phyloP scores from a whole-genome alignment of 2,797 vertebrate species.

The Delichon dasypus region DNA sequence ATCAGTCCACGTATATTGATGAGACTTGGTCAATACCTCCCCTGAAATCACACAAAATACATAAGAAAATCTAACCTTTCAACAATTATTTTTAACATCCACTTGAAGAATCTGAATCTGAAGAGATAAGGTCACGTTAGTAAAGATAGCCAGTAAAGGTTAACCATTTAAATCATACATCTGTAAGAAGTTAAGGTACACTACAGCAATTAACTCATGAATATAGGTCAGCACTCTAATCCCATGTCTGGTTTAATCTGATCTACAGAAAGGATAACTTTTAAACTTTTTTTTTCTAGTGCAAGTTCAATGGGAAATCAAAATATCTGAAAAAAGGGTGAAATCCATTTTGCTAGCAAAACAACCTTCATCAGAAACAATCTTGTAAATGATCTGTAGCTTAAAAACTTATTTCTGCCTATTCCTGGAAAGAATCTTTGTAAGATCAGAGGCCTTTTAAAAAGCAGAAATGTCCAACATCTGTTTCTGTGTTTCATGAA shows the following conservation, averaged over 20 bases:
- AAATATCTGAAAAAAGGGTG: slow-evolving; percentile 39
- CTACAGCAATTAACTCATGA: slow-evolving; percentile 50
- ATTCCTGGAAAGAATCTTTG: slow-evolving; percentile 51
- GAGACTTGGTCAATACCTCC: not conserved
- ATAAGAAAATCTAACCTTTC: slow-evolving; percentile 23
- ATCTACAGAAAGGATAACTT: slow-evolving; percentile 39
- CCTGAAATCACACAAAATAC: not conserved
- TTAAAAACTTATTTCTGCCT: slow-evolving; percentile 66
- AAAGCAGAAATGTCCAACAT: slow-evolving; percentile 74
- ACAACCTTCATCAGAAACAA: slow-evolving; percentile 57
- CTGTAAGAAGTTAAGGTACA: slow-evolving; percentile 62
- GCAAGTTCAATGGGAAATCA: slow-evolving; percentile 30
- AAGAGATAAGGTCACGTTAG: slow-evolving; percentile 45
- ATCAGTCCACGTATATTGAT: not conserved
- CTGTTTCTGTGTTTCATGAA: slow-evolving; percentile 73
- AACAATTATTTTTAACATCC: not conserved
- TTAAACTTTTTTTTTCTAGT: not conserved
- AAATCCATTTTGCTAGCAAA: slow-evolving; percentile 64
- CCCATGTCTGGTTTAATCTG: slow-evolving; percentile 40
- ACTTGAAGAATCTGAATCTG: slow-evolving; percentile 23
- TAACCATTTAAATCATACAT: slow-evolving; percentile 39
- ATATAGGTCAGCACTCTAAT: slow-evolving; percentile 54
- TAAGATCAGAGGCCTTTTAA: slow-evolving; percentile 74
- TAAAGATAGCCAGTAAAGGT: slow-evolving; percentile 34
- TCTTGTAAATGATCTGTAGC: slow-evolving; percentile 65